These are phyloP conservation scores for Stenolophus ochropezus DNA, from an alignment of 2,888 invertebrate genomes.

Conservation along the genomic window DNA sequence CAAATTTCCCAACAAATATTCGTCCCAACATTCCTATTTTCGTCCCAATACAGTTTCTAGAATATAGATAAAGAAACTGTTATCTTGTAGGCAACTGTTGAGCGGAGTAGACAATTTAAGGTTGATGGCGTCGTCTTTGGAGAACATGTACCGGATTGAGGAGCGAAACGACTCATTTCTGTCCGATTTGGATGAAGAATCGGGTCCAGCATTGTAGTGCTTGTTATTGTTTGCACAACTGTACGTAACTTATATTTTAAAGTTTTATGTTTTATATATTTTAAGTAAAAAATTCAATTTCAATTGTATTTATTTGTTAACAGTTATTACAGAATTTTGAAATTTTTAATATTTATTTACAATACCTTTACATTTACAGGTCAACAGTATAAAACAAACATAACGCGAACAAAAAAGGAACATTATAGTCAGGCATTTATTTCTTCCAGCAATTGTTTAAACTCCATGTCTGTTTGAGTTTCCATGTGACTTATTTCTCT, in stretches of 20 bases:
- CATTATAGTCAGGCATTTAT: conserved; percentile 71
- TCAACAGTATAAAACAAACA: conserved; percentile 44
- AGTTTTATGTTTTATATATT: conserved; percentile 60
- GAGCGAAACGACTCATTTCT: conserved; percentile 74
- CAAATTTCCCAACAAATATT: too few species aligned
- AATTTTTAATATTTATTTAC: conserved; percentile 42
- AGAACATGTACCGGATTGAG: conserved; percentile 76
- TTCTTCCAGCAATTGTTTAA: conserved; percentile 70
- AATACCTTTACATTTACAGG: conserved; percentile 9
- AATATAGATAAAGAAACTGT: neutral
- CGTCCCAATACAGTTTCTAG: too few species aligned
- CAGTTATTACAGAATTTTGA: conserved; percentile 44
- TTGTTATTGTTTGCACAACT: conserved; percentile 57
- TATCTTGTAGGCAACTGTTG: conserved; percentile 77
- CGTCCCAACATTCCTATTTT: neutral
- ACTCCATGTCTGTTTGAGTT: conserved; percentile 75
- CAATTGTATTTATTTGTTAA: conserved; percentile 52
- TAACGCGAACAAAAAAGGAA: conserved; percentile 62
- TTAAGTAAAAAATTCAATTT: conserved; percentile 58
- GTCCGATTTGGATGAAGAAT: conserved; percentile 74
- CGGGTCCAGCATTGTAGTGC: conserved; percentile 74
- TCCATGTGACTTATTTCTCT: conserved; percentile 74
- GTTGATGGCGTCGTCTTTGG: conserved; percentile 79
- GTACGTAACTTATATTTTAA: conserved; percentile 44
- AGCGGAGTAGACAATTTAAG: conserved; percentile 81